A percentile compares a stretch with the other conserved stretches of the same genome.
Conservation (phyloP, 2,888 invertebrate species). For the Torymus tubicola region DNA sequence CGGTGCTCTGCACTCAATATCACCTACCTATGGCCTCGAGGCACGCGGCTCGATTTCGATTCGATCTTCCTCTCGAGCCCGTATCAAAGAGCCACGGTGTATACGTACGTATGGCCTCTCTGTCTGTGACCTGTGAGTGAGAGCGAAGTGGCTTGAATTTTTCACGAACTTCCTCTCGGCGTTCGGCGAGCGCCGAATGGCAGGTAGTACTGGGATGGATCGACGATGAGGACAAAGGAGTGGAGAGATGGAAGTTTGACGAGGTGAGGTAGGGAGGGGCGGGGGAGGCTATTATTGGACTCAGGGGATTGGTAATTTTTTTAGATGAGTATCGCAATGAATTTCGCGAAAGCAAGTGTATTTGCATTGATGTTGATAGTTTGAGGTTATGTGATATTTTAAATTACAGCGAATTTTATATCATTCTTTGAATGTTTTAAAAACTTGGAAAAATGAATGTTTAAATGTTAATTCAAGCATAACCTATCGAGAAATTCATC, state of each 20-base stretch:
- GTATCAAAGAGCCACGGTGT: conserved; percentile 18
- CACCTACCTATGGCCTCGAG: background rate
- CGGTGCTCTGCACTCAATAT: background rate
- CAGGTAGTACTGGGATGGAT: background rate
- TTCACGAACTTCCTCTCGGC: conserved; percentile 1
- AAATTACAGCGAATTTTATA: too few species aligned
- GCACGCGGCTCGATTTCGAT: conserved; percentile 37
- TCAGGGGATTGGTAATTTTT: too few species aligned
- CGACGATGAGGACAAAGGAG: background rate
- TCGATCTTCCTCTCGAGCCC: conserved; percentile 21
- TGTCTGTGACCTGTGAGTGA: background rate
- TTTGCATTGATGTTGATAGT: too few species aligned
- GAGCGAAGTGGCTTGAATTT: conserved; percentile 14
- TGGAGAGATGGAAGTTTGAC: background rate
- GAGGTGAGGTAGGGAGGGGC: too few species aligned
- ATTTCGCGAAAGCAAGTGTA: too few species aligned
- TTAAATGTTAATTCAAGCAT: too few species aligned
- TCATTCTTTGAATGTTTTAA: too few species aligned
- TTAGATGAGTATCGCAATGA: too few species aligned
- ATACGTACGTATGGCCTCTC: background rate
- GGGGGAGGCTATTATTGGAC: too few species aligned
- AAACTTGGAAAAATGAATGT: too few species aligned
- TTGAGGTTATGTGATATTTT: too few species aligned
- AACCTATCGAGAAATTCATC: too few species aligned
- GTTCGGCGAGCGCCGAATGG: background rate